Evolutionary conservation across 2,888 invertebrate species (phyloP), one percentile per base, ranked within the genome.

Genomic region (Phanerotoma sp.): DNA sequence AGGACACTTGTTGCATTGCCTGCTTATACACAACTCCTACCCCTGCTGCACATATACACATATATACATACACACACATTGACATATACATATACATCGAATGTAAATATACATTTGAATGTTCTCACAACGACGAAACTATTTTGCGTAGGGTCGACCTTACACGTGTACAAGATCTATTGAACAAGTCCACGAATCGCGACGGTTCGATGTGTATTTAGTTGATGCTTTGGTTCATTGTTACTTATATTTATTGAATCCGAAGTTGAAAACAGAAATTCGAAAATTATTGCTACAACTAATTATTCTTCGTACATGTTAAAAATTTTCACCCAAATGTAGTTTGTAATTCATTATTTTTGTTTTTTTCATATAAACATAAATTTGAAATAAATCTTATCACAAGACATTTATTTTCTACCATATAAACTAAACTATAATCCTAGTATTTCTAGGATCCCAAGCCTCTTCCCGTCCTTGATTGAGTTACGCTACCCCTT

Each of bases 1-100:
- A 73, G 76, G 75, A 75, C 76, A 77, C 77, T 77, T 77, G 77
- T 77, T 77, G 77, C 77, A 70, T 73, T 66, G 68, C 69, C 66
- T 67, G 70, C 74, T 74, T 72, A 72, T 68, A 66, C 68, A 64
- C 64, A 50, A 45, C 50, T 48, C 28, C 15, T 41, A 16, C 18
- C 38, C 22, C 41, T 41, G 41, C 37, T 28, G 28, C 41, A 20
- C 21, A 33, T 53, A n/a, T 22, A 42, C 10, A 50, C 37, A 51
- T 46, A 53, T 46, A 44, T 44, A 35, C 40, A 40, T 18, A 51
- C 30, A 15, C 37, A 55, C 48, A 50, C 41, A 33, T n/a, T n/a
- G n/a, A n/a, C 28, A 44, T 41, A 45, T 40, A 51, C 42, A 42
- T 47, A 30, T 32, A 54, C 33, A 37, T 50, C 38, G 41, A 55